Conservation (phyloP, 2,113 vertebrate species). For the Chroicocephalus ridibundus region DNA sequence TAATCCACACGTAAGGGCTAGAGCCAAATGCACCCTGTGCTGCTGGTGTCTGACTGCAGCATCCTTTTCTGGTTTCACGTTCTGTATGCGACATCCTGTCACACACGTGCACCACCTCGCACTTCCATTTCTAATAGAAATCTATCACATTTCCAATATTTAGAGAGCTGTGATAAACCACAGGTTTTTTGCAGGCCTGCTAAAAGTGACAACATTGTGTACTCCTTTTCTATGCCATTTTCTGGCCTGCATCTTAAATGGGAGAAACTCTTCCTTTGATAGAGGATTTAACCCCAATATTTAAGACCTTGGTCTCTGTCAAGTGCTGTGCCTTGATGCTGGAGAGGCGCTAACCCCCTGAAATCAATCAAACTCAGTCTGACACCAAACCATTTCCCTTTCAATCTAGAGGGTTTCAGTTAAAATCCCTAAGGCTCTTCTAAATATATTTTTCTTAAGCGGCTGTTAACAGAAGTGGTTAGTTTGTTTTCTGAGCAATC, state of each 20-base stretch:
- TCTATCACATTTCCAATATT: not conserved
- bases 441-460: not conserved
- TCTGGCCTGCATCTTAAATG: not conserved
- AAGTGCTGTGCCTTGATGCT: not conserved
- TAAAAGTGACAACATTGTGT: not conserved
- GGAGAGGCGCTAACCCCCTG: not conserved
- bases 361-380: not conserved
- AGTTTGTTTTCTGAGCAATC: not conserved
- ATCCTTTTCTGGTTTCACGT: not conserved
- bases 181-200: not conserved
- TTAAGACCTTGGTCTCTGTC: not conserved
- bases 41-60: not conserved
- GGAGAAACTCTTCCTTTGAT: not conserved
- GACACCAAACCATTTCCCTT: not conserved
- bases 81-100: not conserved
- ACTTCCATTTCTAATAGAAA: not conserved
- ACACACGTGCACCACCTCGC: no score
- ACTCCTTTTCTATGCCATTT: not conserved
- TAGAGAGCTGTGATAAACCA: not conserved
- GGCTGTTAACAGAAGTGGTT: accelerated
- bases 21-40: not conserved
- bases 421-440: not conserved
- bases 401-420: not conserved
- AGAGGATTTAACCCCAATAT: not conserved
- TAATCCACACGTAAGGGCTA: not conserved